Evolutionary conservation across 2,797 vertebrate genomes (phyloP).

Genomic region (Parauchenoglanis punctatus): DNA sequence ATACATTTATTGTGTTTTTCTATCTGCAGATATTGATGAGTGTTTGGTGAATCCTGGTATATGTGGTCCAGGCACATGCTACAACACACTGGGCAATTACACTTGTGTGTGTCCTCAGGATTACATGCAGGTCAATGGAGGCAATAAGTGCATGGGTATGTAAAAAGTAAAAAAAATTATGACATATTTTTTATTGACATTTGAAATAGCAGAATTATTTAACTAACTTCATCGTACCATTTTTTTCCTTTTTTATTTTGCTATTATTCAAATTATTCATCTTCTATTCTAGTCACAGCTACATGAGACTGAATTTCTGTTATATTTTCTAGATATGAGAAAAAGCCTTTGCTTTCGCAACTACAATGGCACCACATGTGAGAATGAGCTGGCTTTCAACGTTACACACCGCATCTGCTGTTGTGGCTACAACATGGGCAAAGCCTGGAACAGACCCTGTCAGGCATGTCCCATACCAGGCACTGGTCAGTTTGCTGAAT

Average conservation of each 20-base stretch:
- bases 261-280: neutral
- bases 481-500: slow-evolving; percentile 69
- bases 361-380: slow-evolving; percentile 80
- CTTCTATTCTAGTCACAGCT: neutral
- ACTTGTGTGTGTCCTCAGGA: slow-evolving; percentile 90
- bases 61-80: slow-evolving; percentile 83
- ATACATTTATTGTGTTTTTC: neutral
- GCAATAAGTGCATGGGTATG: slow-evolving; percentile 91
- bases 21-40: slow-evolving; percentile 79
- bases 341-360: slow-evolving; percentile 84
- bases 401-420: slow-evolving; percentile 84
- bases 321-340: slow-evolving; percentile 78
- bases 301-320: neutral
- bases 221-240: neutral
- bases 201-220: neutral
- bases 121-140: slow-evolving; percentile 92
- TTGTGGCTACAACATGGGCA: slow-evolving; percentile 83
- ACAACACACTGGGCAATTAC: slow-evolving; percentile 87
- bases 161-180: slow-evolving; percentile 74
- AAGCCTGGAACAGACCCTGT: slow-evolving; percentile 86
- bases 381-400: slow-evolving; percentile 82
- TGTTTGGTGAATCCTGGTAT: slow-evolving; percentile 79
- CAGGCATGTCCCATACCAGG: slow-evolving; percentile 78
- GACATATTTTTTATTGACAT: neutral
- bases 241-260: neutral